Evolutionary conservation across 2,113 vertebrate genomes (phyloP), one percentile per base, ranked within the genome.

Genomic region (Hippoglossus stenolepis): DNA sequence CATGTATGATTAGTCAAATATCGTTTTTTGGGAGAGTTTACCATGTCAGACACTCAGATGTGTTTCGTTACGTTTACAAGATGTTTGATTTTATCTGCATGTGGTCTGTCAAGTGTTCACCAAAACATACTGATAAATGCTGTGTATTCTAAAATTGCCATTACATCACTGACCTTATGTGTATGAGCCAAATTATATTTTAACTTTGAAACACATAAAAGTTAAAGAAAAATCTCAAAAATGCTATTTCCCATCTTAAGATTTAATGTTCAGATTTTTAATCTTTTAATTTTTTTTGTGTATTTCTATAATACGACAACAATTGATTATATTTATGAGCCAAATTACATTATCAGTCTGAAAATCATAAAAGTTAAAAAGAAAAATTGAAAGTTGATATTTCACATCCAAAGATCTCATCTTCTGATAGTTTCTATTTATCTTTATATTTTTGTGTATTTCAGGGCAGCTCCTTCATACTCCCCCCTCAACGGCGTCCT

Each of bases 401-500:
- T 51, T 18, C 47, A 20, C 47, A 51, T 51, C 47, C 47, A 17
- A 51, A 51, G 5, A 54, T 82, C 23, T 13, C 12, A 23, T 24
- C 18, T 5, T 51, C 5, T 51, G 47, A 18, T 17, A 17, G 20
- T 18, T 20, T 51, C 47, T 51, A 51, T 51, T 51, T 51, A 15
- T 70, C 53, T 89, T 84, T 86, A 88, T 31, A 68, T 66, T 15
- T 88, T 60, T 51, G 26, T 60, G 60, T 54, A 9, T 89, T 87
- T 90, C 73, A 76, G 74, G 56, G 38, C 65, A 53, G 79, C 73
- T 79, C 24, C 70, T 75, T 78, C 82, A 82, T 81, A 62, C 71
- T 82, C 65, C 6, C 74, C 26, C 21, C 68, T 81, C 84, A 64
- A 43, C 83, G 87, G 88, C 88, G 89, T 75, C 40, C 81, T 70